Percentiles rank a stretch among this genome's conserved stretches.
Evolutionary conservation across 2,888 invertebrate genomes (phyloP).

Genomic region (Mongoloraphidia duomilia): DNA sequence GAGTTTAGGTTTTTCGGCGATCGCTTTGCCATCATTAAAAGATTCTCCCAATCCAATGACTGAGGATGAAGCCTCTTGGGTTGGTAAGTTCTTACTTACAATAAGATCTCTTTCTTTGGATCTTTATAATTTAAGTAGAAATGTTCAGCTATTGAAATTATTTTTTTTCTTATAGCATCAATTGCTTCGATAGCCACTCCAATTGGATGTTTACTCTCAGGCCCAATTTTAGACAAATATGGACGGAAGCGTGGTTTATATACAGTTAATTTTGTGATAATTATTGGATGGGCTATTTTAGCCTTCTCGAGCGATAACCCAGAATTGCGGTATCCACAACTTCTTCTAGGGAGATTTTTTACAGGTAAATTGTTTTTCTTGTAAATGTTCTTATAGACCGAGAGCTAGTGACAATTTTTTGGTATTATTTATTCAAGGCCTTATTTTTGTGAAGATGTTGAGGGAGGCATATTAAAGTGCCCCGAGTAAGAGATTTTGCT

Average conservation of each 20-base stretch:
- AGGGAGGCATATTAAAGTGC: no score
- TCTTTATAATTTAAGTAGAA: not conserved
- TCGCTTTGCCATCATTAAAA: constrained; percentile 32
- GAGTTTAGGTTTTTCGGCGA: constrained; percentile 41
- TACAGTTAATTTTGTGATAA: constrained; percentile 31
- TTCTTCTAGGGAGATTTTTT: constrained; percentile 32
- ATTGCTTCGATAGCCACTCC: constrained; percentile 38
- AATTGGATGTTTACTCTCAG: constrained; percentile 36
- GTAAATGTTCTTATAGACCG: no score
- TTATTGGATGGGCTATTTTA: constrained; percentile 37
- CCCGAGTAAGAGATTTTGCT: no score
- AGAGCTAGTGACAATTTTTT: no score
- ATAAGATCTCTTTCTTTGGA: no score
- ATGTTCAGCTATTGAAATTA: no score
- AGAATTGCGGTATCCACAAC: constrained; percentile 22
- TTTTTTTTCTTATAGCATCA: constrained; percentile 31
- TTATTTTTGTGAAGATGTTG: no score
- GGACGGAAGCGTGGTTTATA: constrained; percentile 36
- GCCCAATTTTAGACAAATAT: constrained; percentile 34
- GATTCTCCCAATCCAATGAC: constrained; percentile 24
- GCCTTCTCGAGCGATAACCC: constrained; percentile 26
- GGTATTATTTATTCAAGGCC: no score
- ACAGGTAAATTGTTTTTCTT: constrained; percentile 16
- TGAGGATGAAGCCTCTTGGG: constrained; percentile 36
- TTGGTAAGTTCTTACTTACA: constrained; percentile 35